These are phyloP conservation scores for Amblyornis subalaris DNA, from an alignment of 2,113 vertebrate genomes.

Conservation along the genomic window DNA sequence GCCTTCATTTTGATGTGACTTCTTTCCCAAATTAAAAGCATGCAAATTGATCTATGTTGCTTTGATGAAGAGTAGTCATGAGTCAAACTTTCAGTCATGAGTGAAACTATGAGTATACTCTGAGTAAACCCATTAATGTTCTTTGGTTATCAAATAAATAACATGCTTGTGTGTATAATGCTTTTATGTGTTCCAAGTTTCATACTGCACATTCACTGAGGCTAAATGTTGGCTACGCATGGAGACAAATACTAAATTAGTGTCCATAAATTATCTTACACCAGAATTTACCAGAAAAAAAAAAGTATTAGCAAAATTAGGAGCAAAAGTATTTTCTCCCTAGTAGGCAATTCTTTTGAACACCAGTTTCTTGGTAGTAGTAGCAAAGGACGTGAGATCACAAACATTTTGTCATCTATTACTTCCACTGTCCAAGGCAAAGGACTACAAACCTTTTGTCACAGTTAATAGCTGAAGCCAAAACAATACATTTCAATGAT, in stretches of 20 bases:
- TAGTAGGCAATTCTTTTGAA: neutral
- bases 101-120: neutral
- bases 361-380: neutral
- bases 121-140: neutral
- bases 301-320: neutral
- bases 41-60: neutral
- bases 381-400: neutral
- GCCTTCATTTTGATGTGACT: neutral
- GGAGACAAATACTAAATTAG: neutral
- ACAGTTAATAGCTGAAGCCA: neutral
- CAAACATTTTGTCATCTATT: neutral
- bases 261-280: neutral
- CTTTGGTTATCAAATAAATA: neutral
- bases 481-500: neutral
- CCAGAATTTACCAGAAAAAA: neutral
- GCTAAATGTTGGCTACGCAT: neutral
- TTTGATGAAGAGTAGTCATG: neutral
- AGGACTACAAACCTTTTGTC: neutral
- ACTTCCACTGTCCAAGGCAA: neutral
- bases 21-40: neutral
- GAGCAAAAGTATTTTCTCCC: neutral
- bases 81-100: neutral
- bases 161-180: neutral
- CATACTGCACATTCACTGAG: neutral
- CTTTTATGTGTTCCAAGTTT: neutral